These are phyloP conservation scores for Talpa occidentalis DNA, from an alignment of 2,113 vertebrate species.

Conservation along the genomic window DNA sequence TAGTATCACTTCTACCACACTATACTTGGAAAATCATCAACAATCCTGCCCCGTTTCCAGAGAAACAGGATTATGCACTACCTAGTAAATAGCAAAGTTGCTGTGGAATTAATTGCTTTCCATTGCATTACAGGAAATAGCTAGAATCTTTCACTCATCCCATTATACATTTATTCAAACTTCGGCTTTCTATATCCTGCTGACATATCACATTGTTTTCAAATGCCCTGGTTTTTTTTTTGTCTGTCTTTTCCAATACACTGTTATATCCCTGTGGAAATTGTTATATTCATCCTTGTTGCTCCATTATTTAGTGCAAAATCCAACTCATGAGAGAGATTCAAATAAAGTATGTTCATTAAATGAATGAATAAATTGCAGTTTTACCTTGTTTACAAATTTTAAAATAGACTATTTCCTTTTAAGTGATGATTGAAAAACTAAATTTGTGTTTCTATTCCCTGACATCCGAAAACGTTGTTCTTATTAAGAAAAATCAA, in stretches of 20 bases:
- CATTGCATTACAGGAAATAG: not conserved
- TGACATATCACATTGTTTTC: not conserved
- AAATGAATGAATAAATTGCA: not conserved
- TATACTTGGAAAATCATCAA: not conserved
- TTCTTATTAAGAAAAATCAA: constrained; percentile 20
- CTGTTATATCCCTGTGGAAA: not conserved
- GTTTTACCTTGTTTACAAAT: constrained; percentile 43
- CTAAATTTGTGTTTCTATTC: constrained; percentile 39
- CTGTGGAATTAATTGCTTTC: not conserved
- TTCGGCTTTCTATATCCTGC: not conserved
- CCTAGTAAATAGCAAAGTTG: not conserved
- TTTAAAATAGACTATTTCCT: constrained; percentile 44
- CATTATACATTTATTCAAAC: too few relatives aligned
- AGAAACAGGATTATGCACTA: not conserved
- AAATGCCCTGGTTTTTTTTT: constrained; percentile 2
- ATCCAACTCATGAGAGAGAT: not conserved
- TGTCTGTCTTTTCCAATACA: not conserved
- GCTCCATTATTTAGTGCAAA: constrained; percentile 43
- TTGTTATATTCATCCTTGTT: not conserved
- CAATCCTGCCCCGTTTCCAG: not conserved
- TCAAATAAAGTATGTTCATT: constrained; percentile 25
- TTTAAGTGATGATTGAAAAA: constrained; percentile 48
- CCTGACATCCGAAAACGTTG: not conserved
- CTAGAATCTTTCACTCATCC: too few relatives aligned
- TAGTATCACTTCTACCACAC: not conserved